Base-by-base conservation (phyloP, 92 coral and sea anemone species). In the Palythoa heliodiscus region DNA sequence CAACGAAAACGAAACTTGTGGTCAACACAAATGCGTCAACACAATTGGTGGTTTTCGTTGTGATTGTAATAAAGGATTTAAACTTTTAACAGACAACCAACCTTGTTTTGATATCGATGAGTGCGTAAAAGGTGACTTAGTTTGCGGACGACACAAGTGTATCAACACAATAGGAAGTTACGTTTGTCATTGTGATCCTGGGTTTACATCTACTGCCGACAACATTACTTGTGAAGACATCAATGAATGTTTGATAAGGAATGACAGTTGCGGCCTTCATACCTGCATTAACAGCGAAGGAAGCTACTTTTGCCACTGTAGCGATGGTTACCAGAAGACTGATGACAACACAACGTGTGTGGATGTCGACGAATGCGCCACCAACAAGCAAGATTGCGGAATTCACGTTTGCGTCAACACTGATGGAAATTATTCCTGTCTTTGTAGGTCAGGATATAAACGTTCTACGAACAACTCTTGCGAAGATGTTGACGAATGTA, bases 361-460 rank as follows among this genome's bases (percentile, higher is more conserved):
- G 19, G 84, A 80, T 70, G 20, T 43, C 3, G 74, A 80, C 6
- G 84, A 80, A 23, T 80, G 84, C 40, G n/a, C 73, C 47, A 67
- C 29, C 24, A 64, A 80, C 60, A 67, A 47, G 16, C 72, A 64
- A 63, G 15, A 7, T 6, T 80, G 84, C 24, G 84, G 74, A 64
- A 80, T 80, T 25, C 84, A 80, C 22, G 61, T 43, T 63, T 89
- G 91, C 60, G 29, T 58, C 43, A 85, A 89, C 57, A 77, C 70
- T 54, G 55, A 70, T 78, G 91, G 91, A 12, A 78, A 86, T 19
- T 84, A 70, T 71, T 58, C 73, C 40, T 89, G 91, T 63, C 64
- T 53, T 29, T 89, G 91, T 63, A 71, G 60, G 5, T 73, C 50
- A 40, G 91, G 91, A 12, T 89, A 84, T 78, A 60, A 71, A 74